Evolutionary conservation across 2,113 vertebrate genomes (phyloP).

Genomic region (Manacus vitellinus): DNA sequence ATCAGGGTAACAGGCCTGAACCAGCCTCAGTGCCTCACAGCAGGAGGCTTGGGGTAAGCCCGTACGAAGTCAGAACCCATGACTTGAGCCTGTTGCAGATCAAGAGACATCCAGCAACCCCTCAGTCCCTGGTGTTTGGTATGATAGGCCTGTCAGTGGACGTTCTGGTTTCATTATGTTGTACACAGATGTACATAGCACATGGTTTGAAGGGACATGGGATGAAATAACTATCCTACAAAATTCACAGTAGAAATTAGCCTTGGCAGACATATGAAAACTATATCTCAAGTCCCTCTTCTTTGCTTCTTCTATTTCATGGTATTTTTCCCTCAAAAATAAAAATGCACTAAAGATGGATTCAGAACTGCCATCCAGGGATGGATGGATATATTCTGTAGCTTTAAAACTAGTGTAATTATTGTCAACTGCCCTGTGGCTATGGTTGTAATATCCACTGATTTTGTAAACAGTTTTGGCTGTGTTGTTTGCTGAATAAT

Average conservation of each 20-base stretch:
- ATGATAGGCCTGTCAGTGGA: not conserved
- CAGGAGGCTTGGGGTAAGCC: not conserved
- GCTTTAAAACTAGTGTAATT: not conserved
- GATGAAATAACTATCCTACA: not conserved
- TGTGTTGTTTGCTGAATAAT: not conserved
- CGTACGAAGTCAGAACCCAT: not conserved
- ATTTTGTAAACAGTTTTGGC: constrained; percentile 24
- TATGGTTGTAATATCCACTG: not conserved
- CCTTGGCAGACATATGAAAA: not conserved
- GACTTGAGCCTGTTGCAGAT: fast-evolving
- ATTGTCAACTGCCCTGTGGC: not conserved
- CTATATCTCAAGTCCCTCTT: not conserved
- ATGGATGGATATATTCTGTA: not conserved
- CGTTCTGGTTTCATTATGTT: fast-evolving
- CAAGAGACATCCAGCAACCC: not conserved
- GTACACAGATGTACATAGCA: not conserved
- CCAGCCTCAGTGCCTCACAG: not conserved
- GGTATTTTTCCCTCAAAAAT: not conserved
- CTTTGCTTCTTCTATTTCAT: not conserved
- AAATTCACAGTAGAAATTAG: not conserved
- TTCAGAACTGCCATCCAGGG: not conserved
- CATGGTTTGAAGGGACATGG: not conserved
- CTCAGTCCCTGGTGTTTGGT: not conserved
- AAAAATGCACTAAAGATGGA: not conserved
- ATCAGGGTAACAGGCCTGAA: not conserved